Base-by-base conservation (phyloP, 1,140 invertebrate genomes). In the Drosophila repleta region DNA sequence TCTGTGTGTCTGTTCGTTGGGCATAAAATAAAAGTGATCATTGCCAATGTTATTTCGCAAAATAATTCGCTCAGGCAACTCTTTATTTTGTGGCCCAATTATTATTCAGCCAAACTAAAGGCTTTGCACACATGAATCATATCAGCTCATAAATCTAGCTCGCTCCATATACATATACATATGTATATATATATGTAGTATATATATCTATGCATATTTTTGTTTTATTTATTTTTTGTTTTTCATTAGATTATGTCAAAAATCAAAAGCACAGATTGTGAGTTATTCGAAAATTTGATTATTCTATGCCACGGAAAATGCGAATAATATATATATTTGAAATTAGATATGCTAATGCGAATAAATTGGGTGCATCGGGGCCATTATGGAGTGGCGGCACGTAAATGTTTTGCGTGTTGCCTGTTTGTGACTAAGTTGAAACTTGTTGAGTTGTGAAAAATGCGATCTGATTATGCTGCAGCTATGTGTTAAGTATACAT, bases 371-470 rank as follows among this genome's bases (percentile, higher is more conserved):
- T 41, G 39, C n/a, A 15, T 43, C 18, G n/a, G 24, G 24, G 15
- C 55, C 15, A 45, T 57, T 57, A 0, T 29, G 13, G 29, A 60
- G 6, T 15, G 17, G 17, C 3, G 17, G 13, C 57, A 60, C 17
- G 55, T 17, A 57, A 32, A n/a, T 35, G 32, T 3, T 35, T 18
- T 45, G 6, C 39, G 24, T 29, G 17, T 45, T 32, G 26, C 17
- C 26, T 29, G 35, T 43, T 63, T 43, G 13, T 29, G 21, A 46
- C n/a, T 49, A 7, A 17, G 4, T 26, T 24, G 8, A 39, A 24
- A 49, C 13, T 61, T 49, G 32, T 61, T 61, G 45, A 61, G 37
- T 24, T 61, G 20, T 24, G 39, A 49, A 61, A 61, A 61, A 35
- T 61, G 15, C 20, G 20, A 37, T 61, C 46, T 29, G 55, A 32